A percentile compares a stretch with the other conserved stretches of the same genome.
Conservation (phyloP, 2,113 vertebrate species). For the Lophius piscatorius region DNA sequence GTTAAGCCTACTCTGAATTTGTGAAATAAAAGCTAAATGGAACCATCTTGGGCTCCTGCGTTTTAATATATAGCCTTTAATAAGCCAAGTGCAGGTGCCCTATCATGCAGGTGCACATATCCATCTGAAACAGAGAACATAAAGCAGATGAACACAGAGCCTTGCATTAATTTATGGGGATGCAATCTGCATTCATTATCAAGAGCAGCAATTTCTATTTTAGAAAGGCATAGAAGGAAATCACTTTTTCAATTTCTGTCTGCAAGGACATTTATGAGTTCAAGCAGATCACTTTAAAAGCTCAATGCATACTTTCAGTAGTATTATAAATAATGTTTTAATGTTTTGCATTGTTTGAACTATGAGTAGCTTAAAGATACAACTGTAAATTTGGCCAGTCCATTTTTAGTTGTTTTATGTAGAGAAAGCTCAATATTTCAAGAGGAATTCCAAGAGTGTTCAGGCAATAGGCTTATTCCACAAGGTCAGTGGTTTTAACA, state of each 20-base stretch:
- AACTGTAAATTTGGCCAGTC: conserved; percentile 8
- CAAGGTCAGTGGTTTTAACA: conserved; percentile 83
- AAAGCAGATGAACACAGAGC: conserved; percentile 72
- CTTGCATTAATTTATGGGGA: conserved; percentile 67
- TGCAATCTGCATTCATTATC: conserved; percentile 77
- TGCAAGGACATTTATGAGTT: conserved; percentile 48
- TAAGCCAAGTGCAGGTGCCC: conserved; percentile 79
- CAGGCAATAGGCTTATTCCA: conserved; percentile 68
- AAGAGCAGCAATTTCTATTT: conserved; percentile 57
- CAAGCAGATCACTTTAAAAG: conserved; percentile 39
- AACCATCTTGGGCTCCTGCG: conserved; percentile 70
- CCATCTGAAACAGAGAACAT: conserved; percentile 75
- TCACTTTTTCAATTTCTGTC: conserved; percentile 48
- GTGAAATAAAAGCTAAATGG: conserved; percentile 83
- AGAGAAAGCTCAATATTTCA: conserved; percentile 46
- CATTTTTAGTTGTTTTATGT: conserved; percentile 44
- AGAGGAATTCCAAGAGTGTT: conserved; percentile 55
- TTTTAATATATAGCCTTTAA: conserved; percentile 83
- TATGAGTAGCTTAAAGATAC: conserved; percentile 8
- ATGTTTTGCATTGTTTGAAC: conserved; percentile 20
- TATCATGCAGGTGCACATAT: conserved; percentile 73
- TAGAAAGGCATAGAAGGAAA: conserved; percentile 51
- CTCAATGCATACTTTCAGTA: not conserved
- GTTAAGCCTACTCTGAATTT: conserved; percentile 82
- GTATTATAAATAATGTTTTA: not conserved